Conservation (phyloP, 1,140 invertebrate genomes). For the Aethina tumida region DNA sequence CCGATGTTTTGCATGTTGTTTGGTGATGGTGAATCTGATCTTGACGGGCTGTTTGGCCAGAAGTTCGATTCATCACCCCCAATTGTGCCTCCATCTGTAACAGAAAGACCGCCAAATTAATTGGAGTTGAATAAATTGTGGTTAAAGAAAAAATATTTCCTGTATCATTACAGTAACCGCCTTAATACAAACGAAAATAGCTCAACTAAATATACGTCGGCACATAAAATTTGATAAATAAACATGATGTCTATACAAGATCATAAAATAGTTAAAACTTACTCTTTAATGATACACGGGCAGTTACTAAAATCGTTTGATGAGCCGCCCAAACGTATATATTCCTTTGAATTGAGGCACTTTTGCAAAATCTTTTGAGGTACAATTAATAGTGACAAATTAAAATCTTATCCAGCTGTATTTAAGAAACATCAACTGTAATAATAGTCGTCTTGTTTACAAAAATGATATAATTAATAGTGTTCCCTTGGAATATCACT, state of each 20-base stretch:
- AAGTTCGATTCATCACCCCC: slow-evolving; percentile 32
- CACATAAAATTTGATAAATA: background rate
- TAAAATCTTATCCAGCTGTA: slow-evolving; percentile 6
- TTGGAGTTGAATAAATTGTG: slow-evolving; percentile 11
- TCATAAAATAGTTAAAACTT: background rate
- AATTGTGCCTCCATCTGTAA: slow-evolving; percentile 25
- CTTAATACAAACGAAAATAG: slow-evolving; percentile 4
- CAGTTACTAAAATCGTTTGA: slow-evolving; percentile 9
- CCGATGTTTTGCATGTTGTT: slow-evolving; percentile 23
- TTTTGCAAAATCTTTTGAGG: slow-evolving; percentile 10
- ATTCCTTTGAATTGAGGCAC: slow-evolving; percentile 7
- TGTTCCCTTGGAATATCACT: too few relatives aligned
- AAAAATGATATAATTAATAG: slow-evolving; percentile 8
- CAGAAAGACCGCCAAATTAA: too few relatives aligned
- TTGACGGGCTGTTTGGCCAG: slow-evolving; percentile 31
- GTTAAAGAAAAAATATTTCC: background rate
- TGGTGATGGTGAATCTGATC: slow-evolving; percentile 32
- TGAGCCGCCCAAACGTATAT: too few relatives aligned
- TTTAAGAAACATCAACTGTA: slow-evolving; percentile 1
- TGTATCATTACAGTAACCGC: background rate
- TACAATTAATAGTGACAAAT: slow-evolving; percentile 1
- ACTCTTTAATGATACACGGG: background rate
- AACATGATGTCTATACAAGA: background rate
- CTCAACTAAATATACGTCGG: background rate
- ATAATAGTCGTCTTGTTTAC: slow-evolving; percentile 1